Evolutionary conservation across 1,140 invertebrate genomes (phyloP).

Genomic region (Chironomus striatipennis): DNA sequence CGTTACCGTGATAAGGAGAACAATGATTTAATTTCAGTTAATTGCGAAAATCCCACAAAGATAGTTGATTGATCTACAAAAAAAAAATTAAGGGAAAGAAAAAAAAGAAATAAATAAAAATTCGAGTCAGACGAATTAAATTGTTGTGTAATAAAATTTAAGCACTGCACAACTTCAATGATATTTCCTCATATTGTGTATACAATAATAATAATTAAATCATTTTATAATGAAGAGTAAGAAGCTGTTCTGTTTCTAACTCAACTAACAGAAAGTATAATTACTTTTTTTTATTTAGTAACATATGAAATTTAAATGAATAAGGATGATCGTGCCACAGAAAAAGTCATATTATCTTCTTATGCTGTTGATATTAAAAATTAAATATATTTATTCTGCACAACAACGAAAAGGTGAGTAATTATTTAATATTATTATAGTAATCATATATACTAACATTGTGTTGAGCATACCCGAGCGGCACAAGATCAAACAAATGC

Average conservation of each 20-base stretch:
- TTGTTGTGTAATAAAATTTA: too few species aligned
- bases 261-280: neutral
- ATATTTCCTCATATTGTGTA: neutral
- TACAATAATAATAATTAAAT: neutral
- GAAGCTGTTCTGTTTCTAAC: neutral
- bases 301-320: neutral
- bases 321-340: neutral
- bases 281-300: neutral
- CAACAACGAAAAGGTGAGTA: neutral
- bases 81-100: too few species aligned
- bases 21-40: too few species aligned
- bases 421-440: neutral
- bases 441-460: neutral
- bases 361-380: neutral
- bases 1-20: too few species aligned
- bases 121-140: too few species aligned
- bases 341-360: neutral
- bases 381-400: neutral
- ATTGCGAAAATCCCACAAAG: too few species aligned
- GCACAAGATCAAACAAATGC: neutral
- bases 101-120: too few species aligned
- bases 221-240: neutral
- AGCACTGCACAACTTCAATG: neutral
- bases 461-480: too few species aligned
- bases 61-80: too few species aligned